Percentiles rank a stretch among this genome's conserved stretches.
Evolutionary conservation across 2,888 invertebrate species (phyloP).

Genomic region (Drosophila nigricruria): DNA sequence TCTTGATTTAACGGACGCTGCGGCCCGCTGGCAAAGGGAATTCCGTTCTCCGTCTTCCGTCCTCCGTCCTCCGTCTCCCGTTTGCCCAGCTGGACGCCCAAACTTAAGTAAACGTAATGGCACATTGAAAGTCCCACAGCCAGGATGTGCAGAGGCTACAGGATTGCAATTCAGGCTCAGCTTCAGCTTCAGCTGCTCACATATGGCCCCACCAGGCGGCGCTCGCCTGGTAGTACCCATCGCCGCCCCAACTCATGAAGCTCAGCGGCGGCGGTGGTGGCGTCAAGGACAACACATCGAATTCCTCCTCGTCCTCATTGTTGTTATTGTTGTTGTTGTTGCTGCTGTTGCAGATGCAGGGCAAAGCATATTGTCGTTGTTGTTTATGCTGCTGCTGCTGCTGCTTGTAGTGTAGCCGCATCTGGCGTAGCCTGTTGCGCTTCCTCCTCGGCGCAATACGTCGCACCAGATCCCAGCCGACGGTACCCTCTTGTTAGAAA

Average conservation of each 20-base stretch:
- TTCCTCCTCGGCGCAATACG: slow-evolving; percentile 65
- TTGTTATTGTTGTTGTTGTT: slow-evolving; percentile 43
- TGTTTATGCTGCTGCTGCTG: slow-evolving; percentile 14
- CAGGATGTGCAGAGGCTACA: slow-evolving; percentile 30
- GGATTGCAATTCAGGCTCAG: slow-evolving; percentile 5
- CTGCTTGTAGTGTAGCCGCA: slow-evolving; percentile 23
- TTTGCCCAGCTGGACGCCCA: slow-evolving; percentile 17
- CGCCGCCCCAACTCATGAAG: slow-evolving; percentile 63
- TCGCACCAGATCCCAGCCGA: slow-evolving; percentile 82
- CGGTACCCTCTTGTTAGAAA: slow-evolving; percentile 85
- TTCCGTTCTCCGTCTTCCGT: neutral
- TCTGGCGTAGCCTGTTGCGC: slow-evolving; percentile 52
- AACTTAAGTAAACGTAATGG: slow-evolving; percentile 74
- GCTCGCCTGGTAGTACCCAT: slow-evolving; percentile 70
- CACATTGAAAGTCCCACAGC: slow-evolving; percentile 77
- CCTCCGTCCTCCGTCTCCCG: too few relatives aligned
- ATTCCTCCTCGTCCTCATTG: slow-evolving; percentile 48
- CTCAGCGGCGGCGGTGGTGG: slow-evolving; percentile 72
- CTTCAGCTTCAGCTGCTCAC: slow-evolving; percentile 18
- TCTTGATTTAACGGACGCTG: neutral
- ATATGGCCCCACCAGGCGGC: slow-evolving; percentile 73
- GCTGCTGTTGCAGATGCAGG: slow-evolving; percentile 29
- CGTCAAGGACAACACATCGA: slow-evolving; percentile 64
- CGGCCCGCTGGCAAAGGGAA: neutral
- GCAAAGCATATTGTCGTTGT: slow-evolving; percentile 29